Evolutionary conservation across 2,888 invertebrate species (phyloP).

Genomic region (Ochropleura leucogaster): DNA sequence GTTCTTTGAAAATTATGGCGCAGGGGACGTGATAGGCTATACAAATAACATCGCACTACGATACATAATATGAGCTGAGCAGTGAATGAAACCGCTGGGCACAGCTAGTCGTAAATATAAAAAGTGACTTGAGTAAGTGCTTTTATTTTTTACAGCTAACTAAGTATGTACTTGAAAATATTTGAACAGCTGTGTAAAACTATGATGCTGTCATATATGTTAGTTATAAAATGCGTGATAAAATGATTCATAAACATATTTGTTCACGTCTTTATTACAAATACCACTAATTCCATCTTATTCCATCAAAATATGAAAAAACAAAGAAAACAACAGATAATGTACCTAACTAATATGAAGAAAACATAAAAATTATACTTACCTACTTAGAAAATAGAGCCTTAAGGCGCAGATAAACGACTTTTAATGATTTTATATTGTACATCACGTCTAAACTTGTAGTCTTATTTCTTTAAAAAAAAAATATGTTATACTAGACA

Average conservation of each 20-base stretch:
- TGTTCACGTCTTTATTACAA: background rate
- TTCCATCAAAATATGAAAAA: slow-evolving; percentile 19
- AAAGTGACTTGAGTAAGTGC: background rate
- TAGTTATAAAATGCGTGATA: background rate
- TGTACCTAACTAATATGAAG: background rate
- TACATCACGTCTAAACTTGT: too few species aligned
- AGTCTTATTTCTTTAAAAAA: too few species aligned
- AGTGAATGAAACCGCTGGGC: too few species aligned
- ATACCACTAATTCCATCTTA: background rate
- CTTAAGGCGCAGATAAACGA: too few species aligned
- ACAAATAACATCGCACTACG: too few species aligned
- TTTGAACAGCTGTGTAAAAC: slow-evolving; percentile 3
- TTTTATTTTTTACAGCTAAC: background rate
- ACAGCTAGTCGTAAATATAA: background rate
- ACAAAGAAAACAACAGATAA: slow-evolving; percentile 12
- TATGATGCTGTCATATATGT: background rate
- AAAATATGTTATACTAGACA: too few species aligned
- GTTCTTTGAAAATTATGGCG: too few species aligned
- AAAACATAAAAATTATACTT: slow-evolving; percentile 9
- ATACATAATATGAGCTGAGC: too few species aligned
- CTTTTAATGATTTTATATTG: too few species aligned
- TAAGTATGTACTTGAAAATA: background rate
- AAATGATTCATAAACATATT: slow-evolving; percentile 6
- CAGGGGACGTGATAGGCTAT: too few species aligned
- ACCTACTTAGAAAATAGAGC: slow-evolving; percentile 10